A percentile compares a stretch with the other conserved stretches of the same genome.
Conservation (phyloP, 2,797 vertebrate genomes). For the Sternotherus odoratus region DNA sequence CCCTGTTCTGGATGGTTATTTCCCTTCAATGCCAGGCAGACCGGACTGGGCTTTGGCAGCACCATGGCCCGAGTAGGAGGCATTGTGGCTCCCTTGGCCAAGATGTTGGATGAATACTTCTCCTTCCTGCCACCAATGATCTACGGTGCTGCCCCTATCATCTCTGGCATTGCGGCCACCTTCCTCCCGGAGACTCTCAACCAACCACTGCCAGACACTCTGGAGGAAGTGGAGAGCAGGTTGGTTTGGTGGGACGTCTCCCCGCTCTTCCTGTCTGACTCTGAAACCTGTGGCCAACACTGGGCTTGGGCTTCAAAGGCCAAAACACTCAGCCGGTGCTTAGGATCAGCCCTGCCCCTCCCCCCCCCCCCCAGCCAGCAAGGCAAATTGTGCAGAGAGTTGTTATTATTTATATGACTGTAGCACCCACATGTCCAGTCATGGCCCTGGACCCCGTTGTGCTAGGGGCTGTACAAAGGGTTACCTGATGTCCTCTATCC, state of each 20-base stretch:
- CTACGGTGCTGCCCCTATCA: slow-evolving; percentile 84
- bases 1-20: fast-evolving
- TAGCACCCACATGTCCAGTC: not conserved
- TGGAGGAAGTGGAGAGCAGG: slow-evolving; percentile 88
- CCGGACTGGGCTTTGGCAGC: slow-evolving; percentile 89
- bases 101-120: slow-evolving; percentile 88
- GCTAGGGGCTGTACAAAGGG: not conserved
- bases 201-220: slow-evolving; percentile 88
- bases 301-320: not conserved
- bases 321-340: not conserved
- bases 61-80: slow-evolving; percentile 91
- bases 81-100: slow-evolving; percentile 90
- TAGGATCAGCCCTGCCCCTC: not conserved
- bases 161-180: slow-evolving; percentile 78
- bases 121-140: slow-evolving; percentile 86
- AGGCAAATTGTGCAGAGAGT: not conserved
- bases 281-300: not conserved
- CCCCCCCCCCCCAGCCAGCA: not conserved
- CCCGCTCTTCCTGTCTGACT: not conserved
- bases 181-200: slow-evolving; percentile 91
- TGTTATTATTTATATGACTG: not conserved
- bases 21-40: slow-evolving; percentile 83
- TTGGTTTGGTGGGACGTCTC: not conserved
- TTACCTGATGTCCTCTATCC: not conserved
- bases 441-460: not conserved